Base-by-base conservation (phyloP, 2,888 invertebrate species). In the Melieria picta region DNA sequence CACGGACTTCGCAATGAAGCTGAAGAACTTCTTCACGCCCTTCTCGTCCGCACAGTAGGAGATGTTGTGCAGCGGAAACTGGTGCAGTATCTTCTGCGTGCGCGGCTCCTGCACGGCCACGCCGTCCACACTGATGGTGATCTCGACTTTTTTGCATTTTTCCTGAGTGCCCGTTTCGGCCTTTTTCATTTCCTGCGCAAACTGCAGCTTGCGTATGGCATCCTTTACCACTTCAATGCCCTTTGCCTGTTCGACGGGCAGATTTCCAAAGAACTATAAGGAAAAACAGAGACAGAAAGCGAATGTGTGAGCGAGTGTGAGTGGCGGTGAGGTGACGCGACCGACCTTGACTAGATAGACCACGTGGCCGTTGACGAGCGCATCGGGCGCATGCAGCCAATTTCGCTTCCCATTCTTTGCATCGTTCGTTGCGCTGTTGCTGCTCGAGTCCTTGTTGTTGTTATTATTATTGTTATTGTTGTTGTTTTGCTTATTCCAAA, bases 41-140 rank as follows among this genome's bases (percentile, higher is more conserved):
- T 99, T 99, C 88, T 99, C 99, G 85, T 99, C 99, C 1, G 99
- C 98, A 89, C 98, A 99, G 88, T 99, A 99, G 0, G 98, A 98
- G 88, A 99, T 99, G 88, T 97, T 92, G 87, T 98, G 98, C 61
- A 99, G 89, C 0, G 98, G 98, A 87, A 98, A 98, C 87, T 97
- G 97, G 87, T 97, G 94, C 84, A 97, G 90, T 71, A 97, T 95
- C 83, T 90, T 94, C 89, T 92, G 92, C 6, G 91, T 90, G 79
- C 91, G 88, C 47, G 92, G 93, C 85, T 93, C 93, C 88, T 93
- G 91, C 80, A 99, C 94, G 69, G 97, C 96, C 63, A 99, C 97
- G 58, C 98, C 98, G 88, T 99, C 97, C 68, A 97, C 94, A 69
- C 97, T 98, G 76, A 99, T 95, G n/a, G 97, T 97, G 77, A 99